Evolutionary conservation across 2,113 vertebrate genomes (phyloP).

Genomic region (Steatornis caripensis): DNA sequence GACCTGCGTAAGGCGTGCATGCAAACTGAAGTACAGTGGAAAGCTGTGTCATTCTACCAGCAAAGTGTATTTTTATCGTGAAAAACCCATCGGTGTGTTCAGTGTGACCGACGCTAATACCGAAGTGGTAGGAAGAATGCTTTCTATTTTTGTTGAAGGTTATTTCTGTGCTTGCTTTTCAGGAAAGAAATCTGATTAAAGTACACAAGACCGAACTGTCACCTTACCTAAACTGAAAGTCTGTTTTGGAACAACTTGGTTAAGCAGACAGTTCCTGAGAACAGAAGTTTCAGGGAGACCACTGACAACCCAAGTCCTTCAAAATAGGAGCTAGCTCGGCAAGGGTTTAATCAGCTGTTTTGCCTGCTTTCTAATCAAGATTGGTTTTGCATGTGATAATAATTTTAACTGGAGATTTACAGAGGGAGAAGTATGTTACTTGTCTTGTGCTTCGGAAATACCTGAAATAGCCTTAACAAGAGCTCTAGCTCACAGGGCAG

Average conservation of each 20-base stretch:
- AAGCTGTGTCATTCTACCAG: neutral
- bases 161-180: neutral
- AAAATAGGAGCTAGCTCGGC: rapidly evolving
- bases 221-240: neutral
- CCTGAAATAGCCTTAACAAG: slow-evolving; percentile 74
- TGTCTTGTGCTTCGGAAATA: neutral
- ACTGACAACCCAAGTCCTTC: rapidly evolving
- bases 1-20: rapidly evolving
- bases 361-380: neutral
- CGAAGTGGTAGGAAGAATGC: neutral
- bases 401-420: neutral
- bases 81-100: neutral
- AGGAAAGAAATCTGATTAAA: neutral
- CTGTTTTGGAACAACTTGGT: neutral
- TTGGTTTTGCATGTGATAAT: neutral
- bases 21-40: rapidly evolving
- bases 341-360: neutral
- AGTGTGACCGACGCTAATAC: rapidly evolving
- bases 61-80: rapidly evolving
- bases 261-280: neutral
- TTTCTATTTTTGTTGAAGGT: neutral
- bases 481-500: slow-evolving; percentile 89
- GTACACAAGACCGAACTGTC: neutral
- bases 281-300: neutral
- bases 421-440: neutral